A percentile compares a stretch with the other conserved stretches of the same genome.
phyloP scores from a whole-genome alignment of 1,140 invertebrate genomes.

The Drosophila ambigua region DNA sequence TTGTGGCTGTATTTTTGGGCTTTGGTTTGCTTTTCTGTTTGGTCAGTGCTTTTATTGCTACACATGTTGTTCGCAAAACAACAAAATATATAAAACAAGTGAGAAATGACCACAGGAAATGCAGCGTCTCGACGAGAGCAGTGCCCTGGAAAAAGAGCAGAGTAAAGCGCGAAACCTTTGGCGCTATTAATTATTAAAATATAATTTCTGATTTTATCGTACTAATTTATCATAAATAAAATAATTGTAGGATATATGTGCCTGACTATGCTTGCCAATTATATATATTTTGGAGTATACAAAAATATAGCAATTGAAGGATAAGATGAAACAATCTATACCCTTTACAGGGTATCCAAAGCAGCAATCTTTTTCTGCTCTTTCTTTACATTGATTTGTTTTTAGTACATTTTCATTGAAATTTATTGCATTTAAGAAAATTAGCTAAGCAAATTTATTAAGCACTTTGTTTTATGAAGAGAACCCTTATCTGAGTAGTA shows the following conservation, averaged over 20 bases:
- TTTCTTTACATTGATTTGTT: slow-evolving; percentile 54
- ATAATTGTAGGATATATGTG: too few relatives aligned
- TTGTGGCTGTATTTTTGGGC: slow-evolving; percentile 54
- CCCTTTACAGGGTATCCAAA: slow-evolving; percentile 12
- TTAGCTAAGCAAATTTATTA: slow-evolving; percentile 82
- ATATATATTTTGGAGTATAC: too few relatives aligned
- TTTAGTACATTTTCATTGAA: slow-evolving; percentile 77
- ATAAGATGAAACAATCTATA: not conserved
- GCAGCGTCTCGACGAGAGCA: not conserved
- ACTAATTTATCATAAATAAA: too few relatives aligned
- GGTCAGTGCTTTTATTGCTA: slow-evolving; percentile 78
- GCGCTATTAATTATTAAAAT: not conserved
- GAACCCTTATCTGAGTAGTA: slow-evolving; percentile 16
- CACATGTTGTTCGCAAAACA: slow-evolving; percentile 74
- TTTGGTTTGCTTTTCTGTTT: slow-evolving; percentile 46
- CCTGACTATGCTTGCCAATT: too few relatives aligned
- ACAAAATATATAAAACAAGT: slow-evolving; percentile 51
- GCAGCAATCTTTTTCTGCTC: slow-evolving; percentile 11
- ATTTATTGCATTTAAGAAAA: slow-evolving; percentile 81
- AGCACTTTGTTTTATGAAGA: slow-evolving; percentile 63
- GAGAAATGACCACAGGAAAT: not conserved
- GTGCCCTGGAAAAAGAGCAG: not conserved
- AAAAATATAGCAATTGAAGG: too few relatives aligned
- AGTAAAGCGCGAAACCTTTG: not conserved
- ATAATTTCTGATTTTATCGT: not conserved